Base-by-base conservation (phyloP, 1,140 invertebrate species). In the Elymnias hypermnestra region DNA sequence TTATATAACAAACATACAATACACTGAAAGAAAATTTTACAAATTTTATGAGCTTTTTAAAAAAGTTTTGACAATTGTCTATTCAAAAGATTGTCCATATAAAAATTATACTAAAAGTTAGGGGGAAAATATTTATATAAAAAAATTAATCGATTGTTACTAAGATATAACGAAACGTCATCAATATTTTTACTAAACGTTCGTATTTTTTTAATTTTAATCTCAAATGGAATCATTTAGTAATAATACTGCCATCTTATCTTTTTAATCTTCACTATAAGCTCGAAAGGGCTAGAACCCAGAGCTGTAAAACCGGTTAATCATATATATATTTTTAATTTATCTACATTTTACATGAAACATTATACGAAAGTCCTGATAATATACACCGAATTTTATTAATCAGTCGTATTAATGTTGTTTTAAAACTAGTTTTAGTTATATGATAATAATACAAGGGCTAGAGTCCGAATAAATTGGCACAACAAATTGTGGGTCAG, bases 401-500 rank as follows among this genome's bases (percentile, higher is more conserved):
- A 37, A 53, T 64, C 66, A 70, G 63, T 70, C 63, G 49, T 58
- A 38, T 56, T 62, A 43, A 55, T 39, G 25, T 54, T 53, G 19
- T 3, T 10, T 10, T 4, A 33, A 33, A 12, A 14, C 29, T 33
- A 33, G 13, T 15, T 33, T 36, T 36, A 36, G 33, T 36, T 36
- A 21, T 57, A 53, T 35, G 37, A 47, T 37, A 53, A 48, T 48
- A 48, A 54, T 43, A 44, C 52, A 48, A 42, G 14, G 63, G 41
- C 43, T 50, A 43, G 25, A 22, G 28, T 44, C 57, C 72, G 51
- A 63, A 39, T 28, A 71, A 36, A 44, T 73, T 71, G 70, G 72
- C 71, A 65, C 72, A 72, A 19, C 59, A 56, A 28, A 45, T 37
- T 28, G 37, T 44, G 23, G 36, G 76, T 84, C 74, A 84, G 71